Conservation (phyloP, 2,113 vertebrate species). For the Heliornis fulica region DNA sequence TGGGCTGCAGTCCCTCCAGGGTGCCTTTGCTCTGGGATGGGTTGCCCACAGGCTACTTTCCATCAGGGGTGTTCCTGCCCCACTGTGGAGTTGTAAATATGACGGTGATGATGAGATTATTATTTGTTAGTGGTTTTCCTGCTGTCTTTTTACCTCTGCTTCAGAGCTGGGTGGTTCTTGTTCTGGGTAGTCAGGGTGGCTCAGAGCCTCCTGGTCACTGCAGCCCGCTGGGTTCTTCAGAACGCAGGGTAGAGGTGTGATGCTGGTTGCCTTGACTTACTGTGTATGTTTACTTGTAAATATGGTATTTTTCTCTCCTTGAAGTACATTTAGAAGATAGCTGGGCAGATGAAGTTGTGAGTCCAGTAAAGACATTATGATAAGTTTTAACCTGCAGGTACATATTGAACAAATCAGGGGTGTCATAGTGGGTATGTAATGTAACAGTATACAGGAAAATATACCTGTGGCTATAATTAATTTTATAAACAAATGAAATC, state of each 20-base stretch:
- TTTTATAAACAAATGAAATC: neutral
- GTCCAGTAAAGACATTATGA: neutral
- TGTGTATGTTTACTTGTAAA: neutral
- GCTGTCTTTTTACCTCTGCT: neutral
- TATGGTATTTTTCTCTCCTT: neutral
- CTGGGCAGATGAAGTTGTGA: neutral
- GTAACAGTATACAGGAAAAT: neutral
- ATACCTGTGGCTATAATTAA: neutral
- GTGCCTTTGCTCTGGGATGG: rapidly evolving
- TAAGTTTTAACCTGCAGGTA: neutral
- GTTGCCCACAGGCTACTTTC: neutral
- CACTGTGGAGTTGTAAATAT: neutral
- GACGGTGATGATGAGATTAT: neutral
- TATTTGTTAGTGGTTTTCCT: neutral
- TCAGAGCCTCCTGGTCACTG: neutral
- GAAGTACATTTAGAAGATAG: neutral
- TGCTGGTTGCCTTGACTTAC: neutral
- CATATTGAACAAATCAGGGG: neutral
- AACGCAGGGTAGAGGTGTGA: neutral
- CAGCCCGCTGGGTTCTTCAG: neutral
- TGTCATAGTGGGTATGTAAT: neutral
- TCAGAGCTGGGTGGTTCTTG: neutral
- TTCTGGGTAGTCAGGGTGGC: neutral
- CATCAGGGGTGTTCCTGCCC: neutral
- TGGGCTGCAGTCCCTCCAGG: neutral